Percentiles rank a stretch among this genome's conserved stretches.
Conservation (phyloP, 2,113 vertebrate species). For the Bambusicola thoracicus region DNA sequence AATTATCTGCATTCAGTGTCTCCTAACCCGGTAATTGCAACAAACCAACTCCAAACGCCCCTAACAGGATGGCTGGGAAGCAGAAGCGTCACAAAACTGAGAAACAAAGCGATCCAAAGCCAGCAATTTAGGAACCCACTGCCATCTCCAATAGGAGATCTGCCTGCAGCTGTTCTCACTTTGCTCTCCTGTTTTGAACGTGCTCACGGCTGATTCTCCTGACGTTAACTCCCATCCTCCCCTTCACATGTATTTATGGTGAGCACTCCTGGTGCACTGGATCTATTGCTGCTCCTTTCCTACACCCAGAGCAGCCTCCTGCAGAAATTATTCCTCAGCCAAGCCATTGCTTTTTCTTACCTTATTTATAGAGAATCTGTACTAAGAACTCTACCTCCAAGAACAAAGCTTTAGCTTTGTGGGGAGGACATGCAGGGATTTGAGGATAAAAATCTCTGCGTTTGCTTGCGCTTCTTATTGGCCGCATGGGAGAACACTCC, state of each 20-base stretch:
- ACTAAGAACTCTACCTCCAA: neutral
- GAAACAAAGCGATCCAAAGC: neutral
- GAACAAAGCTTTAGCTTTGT: neutral
- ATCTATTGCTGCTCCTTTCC: rapidly evolving
- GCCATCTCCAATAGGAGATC: neutral
- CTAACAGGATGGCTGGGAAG: neutral
- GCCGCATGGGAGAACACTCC: neutral
- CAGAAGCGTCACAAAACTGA: neutral
- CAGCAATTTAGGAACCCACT: neutral
- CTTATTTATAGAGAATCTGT: neutral
- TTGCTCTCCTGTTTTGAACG: neutral
- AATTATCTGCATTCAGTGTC: constrained; percentile 60
- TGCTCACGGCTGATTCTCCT: neutral
- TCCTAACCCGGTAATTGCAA: neutral
- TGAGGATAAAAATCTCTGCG: neutral
- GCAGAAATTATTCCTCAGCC: neutral
- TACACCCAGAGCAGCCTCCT: neutral
- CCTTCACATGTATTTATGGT: neutral
- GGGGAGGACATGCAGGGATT: neutral
- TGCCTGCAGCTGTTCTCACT: neutral
- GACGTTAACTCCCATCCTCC: neutral
- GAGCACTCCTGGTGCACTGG: neutral
- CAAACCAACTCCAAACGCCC: neutral
- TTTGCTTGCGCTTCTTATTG: neutral
- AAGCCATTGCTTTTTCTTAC: neutral